phyloP scores from a whole-genome alignment of 2,888 invertebrate genomes.

The Tetheella fluctuosa region DNA sequence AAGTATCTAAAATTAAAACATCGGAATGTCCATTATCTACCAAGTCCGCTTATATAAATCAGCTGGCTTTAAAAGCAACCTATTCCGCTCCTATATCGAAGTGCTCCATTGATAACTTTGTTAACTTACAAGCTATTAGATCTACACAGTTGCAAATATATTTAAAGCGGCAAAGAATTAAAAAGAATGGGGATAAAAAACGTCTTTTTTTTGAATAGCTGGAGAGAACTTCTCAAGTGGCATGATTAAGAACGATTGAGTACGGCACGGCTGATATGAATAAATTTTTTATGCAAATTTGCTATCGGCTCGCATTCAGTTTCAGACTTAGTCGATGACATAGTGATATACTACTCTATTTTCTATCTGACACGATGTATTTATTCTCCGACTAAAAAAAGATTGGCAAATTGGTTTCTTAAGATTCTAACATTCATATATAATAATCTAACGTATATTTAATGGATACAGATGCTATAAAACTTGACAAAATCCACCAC shows the following conservation, averaged over 20 bases:
- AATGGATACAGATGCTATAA: neutral
- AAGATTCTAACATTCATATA: too few relatives aligned
- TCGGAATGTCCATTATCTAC: neutral
- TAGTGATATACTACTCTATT: conserved; percentile 7
- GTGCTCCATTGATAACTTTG: conserved; percentile 1
- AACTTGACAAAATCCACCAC: neutral
- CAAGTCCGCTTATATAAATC: neutral
- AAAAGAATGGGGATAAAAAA: conserved; percentile 2
- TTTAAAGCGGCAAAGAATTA: neutral
- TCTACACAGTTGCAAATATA: neutral
- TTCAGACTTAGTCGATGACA: conserved; percentile 26
- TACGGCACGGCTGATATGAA: conserved; percentile 37
- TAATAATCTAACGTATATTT: too few relatives aligned
- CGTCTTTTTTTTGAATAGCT: neutral
- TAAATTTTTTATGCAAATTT: conserved; percentile 61
- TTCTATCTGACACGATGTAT: neutral
- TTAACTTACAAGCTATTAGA: neutral
- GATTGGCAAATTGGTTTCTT: neutral
- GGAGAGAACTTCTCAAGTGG: conserved; percentile 43
- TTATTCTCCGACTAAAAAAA: neutral
- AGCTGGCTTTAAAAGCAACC: neutral
- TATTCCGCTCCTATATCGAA: neutral
- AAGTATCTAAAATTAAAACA: neutral
- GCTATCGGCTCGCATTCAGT: conserved; percentile 20
- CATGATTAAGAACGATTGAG: conserved; percentile 60